Evolutionary conservation across 1,140 invertebrate genomes (phyloP).

Genomic region (Zaprionus kolodkinae): DNA sequence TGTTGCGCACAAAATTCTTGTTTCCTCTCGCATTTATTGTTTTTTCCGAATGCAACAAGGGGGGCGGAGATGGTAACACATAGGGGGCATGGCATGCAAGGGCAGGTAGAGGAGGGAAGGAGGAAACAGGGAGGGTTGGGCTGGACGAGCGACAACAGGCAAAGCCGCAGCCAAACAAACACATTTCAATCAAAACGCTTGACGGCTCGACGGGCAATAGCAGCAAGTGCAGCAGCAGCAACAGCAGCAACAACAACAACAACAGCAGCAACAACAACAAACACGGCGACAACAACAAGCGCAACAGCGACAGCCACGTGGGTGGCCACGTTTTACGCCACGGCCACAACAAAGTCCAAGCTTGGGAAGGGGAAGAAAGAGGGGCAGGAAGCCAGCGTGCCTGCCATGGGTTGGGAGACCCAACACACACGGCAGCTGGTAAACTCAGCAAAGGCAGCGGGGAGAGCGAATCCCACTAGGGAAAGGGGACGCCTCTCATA

Average conservation of each 20-base stretch:
- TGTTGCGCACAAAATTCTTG: slow-evolving; percentile 55
- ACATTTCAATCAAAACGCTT: slow-evolving; percentile 77
- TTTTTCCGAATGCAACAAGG: slow-evolving; percentile 20
- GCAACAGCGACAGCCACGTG: slow-evolving; percentile 43
- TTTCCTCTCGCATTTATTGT: slow-evolving; percentile 65
- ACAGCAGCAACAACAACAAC: slow-evolving; percentile 1
- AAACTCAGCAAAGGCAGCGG: slow-evolving; percentile 1
- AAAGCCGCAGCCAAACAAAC: slow-evolving; percentile 76
- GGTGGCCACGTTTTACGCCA: slow-evolving; percentile 56
- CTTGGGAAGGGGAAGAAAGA: neutral
- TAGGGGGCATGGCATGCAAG: neutral
- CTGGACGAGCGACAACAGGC: slow-evolving; percentile 19
- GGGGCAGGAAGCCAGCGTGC: neutral
- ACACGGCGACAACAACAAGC: slow-evolving; percentile 4
- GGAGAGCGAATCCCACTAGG: neutral
- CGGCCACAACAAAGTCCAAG: slow-evolving; percentile 31
- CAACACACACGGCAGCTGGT: slow-evolving; percentile 10
- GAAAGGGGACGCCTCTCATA: neutral
- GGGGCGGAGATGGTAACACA: neutral
- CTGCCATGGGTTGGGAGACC: neutral
- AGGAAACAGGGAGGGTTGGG: neutral
- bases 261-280: slow-evolving; percentile 8
- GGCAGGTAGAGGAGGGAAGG: neutral
- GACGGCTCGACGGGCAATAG: slow-evolving; percentile 47
- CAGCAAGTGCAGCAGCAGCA: slow-evolving; percentile 30